Evolutionary conservation across 2,797 vertebrate genomes (phyloP).

Genomic region (Aotus griseimembra): DNA sequence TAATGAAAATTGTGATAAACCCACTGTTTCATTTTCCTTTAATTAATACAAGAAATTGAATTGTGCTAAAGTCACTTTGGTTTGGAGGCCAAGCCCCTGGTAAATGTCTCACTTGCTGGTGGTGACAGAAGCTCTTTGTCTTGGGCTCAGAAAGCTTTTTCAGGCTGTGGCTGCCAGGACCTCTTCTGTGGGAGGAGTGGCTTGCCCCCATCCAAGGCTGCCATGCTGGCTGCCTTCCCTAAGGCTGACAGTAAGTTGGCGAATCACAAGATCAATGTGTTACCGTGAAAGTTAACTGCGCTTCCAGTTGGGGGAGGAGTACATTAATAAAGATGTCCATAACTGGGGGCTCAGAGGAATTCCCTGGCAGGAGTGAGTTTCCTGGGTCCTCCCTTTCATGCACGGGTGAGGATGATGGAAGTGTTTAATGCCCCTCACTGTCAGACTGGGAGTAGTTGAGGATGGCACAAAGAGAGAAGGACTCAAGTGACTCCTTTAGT

Average conservation of each 20-base stretch:
- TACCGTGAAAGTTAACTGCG: neutral
- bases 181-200: neutral
- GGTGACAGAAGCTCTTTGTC: slow-evolving; percentile 27
- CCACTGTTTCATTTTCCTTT: slow-evolving; percentile 63
- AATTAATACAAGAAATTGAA: slow-evolving; percentile 74
- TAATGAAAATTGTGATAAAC: slow-evolving; percentile 76
- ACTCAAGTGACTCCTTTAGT: neutral
- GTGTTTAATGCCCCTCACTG: too few relatives aligned
- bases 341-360: neutral
- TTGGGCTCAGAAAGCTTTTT: neutral
- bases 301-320: neutral
- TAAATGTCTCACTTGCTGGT: neutral
- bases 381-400: neutral
- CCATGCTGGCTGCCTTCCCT: neutral
- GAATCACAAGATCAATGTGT: slow-evolving; percentile 2
- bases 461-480: neutral
- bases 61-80: slow-evolving; percentile 65
- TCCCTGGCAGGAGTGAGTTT: neutral
- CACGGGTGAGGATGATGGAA: too few relatives aligned
- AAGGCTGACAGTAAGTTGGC: neutral
- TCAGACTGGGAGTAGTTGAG: neutral
- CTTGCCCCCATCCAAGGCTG: neutral
- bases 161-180: neutral
- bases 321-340: neutral
- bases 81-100: slow-evolving; percentile 50